These are phyloP conservation scores for Puffinus mauretanicus DNA, from an alignment of 2,113 vertebrate species.

Conservation along the genomic window DNA sequence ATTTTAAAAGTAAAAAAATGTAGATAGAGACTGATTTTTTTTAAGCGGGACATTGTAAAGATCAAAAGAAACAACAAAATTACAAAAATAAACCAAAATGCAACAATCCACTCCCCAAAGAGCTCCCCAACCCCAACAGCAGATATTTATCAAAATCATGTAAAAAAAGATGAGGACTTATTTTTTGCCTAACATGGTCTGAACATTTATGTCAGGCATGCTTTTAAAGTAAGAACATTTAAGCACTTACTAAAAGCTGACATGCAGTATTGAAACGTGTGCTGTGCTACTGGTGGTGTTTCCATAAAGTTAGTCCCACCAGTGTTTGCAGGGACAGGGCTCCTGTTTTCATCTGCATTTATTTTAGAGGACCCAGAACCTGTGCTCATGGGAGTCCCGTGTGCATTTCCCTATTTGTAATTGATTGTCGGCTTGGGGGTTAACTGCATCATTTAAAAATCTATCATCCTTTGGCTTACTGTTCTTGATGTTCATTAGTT, in stretches of 20 bases:
- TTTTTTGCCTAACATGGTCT: not conserved
- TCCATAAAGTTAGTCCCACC: not conserved
- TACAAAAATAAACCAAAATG: not conserved
- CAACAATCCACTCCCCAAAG: not conserved
- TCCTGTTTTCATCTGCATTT: not conserved
- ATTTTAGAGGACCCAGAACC: not conserved
- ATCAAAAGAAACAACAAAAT: not conserved
- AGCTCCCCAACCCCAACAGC: not conserved
- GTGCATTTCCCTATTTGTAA: not conserved
- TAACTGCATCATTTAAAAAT: constrained; percentile 36
- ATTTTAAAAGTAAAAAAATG: not conserved
- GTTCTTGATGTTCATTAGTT: not conserved
- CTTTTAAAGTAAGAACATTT: not conserved
- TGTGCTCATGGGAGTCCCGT: fast-evolving
- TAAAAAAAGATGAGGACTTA: not conserved
- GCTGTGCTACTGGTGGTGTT: not conserved
- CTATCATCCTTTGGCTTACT: not conserved
- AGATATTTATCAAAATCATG: not conserved
- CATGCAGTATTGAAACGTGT: fast-evolving
- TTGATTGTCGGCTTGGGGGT: not conserved
- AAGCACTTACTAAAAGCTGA: not conserved
- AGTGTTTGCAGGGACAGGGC: not conserved
- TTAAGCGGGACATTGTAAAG: not conserved
- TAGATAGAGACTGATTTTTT: not conserved
- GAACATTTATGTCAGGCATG: not conserved